phyloP scores from a whole-genome alignment of 1,140 invertebrate genomes.

The Procambarus virginalis region DNA sequence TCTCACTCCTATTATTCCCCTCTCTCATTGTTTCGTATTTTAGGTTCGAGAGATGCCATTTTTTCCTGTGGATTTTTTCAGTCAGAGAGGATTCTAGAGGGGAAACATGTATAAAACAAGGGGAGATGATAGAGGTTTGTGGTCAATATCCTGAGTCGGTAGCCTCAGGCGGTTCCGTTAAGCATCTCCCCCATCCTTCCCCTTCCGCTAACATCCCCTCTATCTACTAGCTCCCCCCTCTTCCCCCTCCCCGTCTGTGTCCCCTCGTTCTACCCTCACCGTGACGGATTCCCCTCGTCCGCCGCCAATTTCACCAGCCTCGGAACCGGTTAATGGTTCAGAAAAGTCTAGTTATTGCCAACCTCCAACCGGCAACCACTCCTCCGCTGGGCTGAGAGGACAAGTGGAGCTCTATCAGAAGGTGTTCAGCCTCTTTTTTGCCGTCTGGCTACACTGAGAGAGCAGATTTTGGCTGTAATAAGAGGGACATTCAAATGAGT shows the following conservation, averaged over 20 bases:
- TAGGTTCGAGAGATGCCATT: no score
- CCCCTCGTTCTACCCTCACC: slow-evolving; percentile 21
- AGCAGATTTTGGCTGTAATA: no score
- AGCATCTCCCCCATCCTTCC: background rate
- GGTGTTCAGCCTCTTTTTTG: no score
- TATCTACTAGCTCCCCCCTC: background rate
- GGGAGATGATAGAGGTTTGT: background rate
- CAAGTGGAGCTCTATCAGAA: no score
- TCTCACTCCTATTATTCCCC: no score
- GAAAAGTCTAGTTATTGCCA: slow-evolving; percentile 36
- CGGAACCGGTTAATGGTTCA: slow-evolving; percentile 35
- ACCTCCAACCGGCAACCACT: background rate
- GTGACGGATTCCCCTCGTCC: slow-evolving; percentile 37
- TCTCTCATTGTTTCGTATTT: no score
- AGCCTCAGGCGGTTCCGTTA: background rate
- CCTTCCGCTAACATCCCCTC: slow-evolving; percentile 3
- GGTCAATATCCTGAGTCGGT: slow-evolving; percentile 16
- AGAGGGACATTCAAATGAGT: no score
- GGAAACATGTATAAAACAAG: background rate
- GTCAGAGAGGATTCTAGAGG: background rate
- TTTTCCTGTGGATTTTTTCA: no score
- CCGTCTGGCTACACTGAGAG: background rate
- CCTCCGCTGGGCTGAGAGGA: no score
- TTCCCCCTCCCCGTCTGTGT: background rate
- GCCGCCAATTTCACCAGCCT: slow-evolving; percentile 25